Evolutionary conservation across 2,888 invertebrate genomes (phyloP), one percentile per base, ranked within the genome.

Genomic region (Geotrupes spiniger): DNA sequence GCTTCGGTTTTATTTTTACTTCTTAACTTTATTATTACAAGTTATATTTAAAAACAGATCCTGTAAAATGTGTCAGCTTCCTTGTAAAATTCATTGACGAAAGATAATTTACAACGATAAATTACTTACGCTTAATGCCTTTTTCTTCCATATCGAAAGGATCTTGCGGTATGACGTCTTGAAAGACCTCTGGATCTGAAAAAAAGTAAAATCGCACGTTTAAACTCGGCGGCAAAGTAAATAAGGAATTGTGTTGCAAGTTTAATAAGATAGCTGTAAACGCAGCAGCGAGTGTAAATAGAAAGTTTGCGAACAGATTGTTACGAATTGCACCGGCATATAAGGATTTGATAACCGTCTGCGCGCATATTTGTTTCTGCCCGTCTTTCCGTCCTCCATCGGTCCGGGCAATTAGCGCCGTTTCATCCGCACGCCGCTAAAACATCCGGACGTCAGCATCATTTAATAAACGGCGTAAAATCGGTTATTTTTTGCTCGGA

Each of bases 121-220:
- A n/a, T n/a, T n/a, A 76, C 85, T 84, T 78, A 90, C 90, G 86
- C 82, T 87, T 89, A 75, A 85, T 81, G 70, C 84, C 88, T 64
- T 84, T 83, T 72, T 90, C 90, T 63, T 85, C 85, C 59, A 85
- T 85, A 51, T 86, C 85, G 48, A 78, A 76, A 39, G 80, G 76
- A 52, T 81, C 77, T 54, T 79, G 79, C 46, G 79, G 78, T 37
- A 87, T 83, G 62, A 85, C 79, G 71, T 89, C 89, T 74, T 86
- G 85, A 39, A 83, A 80, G 53, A 85, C 76, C 65, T 87, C 87
- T 45, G 84, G 82, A 68, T 82, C 88, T 89, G 79, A 26, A 85
- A 83, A 66, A 74, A 72, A 52, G 57, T 58, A 57, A 56, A 56
- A 57, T 26, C n/a, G 16, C 21, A 44, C 10, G 26, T 29, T 28